Percentiles rank a stretch among this genome's conserved stretches.
Evolutionary conservation across 2,113 vertebrate genomes (phyloP).

Genomic region (Cairina moschata): DNA sequence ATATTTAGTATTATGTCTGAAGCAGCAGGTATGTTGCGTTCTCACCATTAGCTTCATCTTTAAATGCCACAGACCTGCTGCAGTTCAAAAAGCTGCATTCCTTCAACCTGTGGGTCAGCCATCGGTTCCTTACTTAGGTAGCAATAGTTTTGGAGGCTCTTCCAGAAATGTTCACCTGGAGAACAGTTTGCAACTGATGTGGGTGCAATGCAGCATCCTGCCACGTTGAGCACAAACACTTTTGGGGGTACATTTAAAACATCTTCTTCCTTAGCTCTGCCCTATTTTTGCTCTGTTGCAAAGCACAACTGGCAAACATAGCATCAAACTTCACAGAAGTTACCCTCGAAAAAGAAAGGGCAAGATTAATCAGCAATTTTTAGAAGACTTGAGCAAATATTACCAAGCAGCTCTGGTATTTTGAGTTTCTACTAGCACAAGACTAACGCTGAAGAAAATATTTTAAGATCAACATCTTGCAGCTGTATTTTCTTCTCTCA

Average conservation of each 20-base stretch:
- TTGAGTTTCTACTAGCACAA: constrained; percentile 16
- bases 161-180: background rate
- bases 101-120: background rate
- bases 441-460: background rate
- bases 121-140: background rate
- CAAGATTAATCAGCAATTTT: constrained; percentile 44
- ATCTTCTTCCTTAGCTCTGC: background rate
- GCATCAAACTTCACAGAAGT: constrained; percentile 57
- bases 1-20: background rate
- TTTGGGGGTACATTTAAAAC: background rate
- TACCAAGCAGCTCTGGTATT: constrained; percentile 4
- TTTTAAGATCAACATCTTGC: constrained; percentile 32
- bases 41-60: background rate
- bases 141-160: background rate
- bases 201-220: constrained; percentile 73
- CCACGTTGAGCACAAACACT: constrained; percentile 39
- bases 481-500: constrained; percentile 19
- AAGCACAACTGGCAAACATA: constrained; percentile 39
- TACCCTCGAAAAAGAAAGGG: background rate
- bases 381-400: constrained; percentile 7
- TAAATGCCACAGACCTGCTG: background rate
- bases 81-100: constrained; percentile 24
- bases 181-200: background rate
- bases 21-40: constrained; percentile 7
- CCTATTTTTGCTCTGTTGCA: constrained; percentile 60